A percentile compares a stretch with the other conserved stretches of the same genome.
Conservation (phyloP, 2,797 vertebrate genomes). For the Petrocephalus sullivani region DNA sequence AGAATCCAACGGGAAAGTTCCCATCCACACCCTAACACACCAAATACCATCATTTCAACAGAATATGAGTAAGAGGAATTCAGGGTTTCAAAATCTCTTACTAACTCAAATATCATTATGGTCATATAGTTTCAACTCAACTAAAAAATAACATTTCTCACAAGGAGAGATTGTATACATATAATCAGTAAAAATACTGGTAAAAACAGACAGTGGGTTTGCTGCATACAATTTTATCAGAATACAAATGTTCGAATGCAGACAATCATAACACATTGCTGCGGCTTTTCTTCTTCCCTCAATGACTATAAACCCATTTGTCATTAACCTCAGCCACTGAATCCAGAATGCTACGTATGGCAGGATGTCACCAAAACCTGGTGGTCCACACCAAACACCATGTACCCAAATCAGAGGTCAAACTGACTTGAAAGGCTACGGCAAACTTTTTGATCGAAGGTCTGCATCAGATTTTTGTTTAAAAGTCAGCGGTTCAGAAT, state of each 20-base stretch:
- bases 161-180: neutral
- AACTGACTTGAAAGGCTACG: neutral
- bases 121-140: neutral
- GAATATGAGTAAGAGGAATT: neutral
- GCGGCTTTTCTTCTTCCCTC: neutral
- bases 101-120: neutral
- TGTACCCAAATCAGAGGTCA: neutral
- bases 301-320: neutral
- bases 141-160: too few species aligned
- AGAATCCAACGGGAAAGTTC: neutral
- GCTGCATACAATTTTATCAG: neutral
- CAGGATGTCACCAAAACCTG: neutral
- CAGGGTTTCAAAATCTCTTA: neutral
- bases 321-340: neutral
- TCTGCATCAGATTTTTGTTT: neutral
- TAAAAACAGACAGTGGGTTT: neutral
- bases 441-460: neutral
- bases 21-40: neutral
- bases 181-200: neutral
- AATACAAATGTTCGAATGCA: neutral
- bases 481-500: neutral
- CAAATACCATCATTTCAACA: neutral
- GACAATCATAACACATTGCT: neutral
- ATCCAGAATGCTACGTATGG: neutral
- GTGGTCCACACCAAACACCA: neutral